Evolutionary conservation across 2,888 invertebrate species (phyloP).

Genomic region (Timandra comae): DNA sequence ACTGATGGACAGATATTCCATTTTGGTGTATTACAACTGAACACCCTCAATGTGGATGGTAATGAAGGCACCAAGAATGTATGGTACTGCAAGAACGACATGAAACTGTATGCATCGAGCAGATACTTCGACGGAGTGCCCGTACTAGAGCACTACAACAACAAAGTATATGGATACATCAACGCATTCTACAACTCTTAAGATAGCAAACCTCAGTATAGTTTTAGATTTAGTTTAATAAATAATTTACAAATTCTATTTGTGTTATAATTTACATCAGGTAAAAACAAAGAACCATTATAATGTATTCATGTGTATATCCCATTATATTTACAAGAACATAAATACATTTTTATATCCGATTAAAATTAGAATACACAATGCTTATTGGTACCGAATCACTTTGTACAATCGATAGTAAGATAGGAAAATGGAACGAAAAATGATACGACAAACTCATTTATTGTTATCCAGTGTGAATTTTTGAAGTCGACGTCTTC

Average conservation of each 20-base stretch:
- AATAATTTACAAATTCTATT: slow-evolving; percentile 23
- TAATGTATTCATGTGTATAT: slow-evolving; percentile 73
- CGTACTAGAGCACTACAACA: slow-evolving; percentile 84
- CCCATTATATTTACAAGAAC: slow-evolving; percentile 74
- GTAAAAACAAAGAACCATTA: slow-evolving; percentile 32
- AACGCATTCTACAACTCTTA: slow-evolving; percentile 87
- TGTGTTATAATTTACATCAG: slow-evolving; percentile 24
- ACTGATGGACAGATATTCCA: slow-evolving; percentile 86
- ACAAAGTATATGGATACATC: slow-evolving; percentile 85
- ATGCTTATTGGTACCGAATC: slow-evolving; percentile 66
- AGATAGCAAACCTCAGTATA: slow-evolving; percentile 23
- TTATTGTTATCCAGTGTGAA: slow-evolving; percentile 68
- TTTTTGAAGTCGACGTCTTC: slow-evolving; percentile 86
- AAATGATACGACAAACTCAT: slow-evolving; percentile 48
- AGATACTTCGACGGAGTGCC: slow-evolving; percentile 81
- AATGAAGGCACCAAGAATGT: slow-evolving; percentile 82
- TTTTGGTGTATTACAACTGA: slow-evolving; percentile 90
- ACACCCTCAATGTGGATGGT: slow-evolving; percentile 82
- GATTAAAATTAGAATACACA: slow-evolving; percentile 60
- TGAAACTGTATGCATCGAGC: slow-evolving; percentile 81
- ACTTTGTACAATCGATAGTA: slow-evolving; percentile 71
- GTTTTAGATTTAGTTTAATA: slow-evolving; percentile 31
- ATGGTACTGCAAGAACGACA: slow-evolving; percentile 83
- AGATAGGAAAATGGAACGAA: slow-evolving; percentile 53
- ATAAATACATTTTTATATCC: slow-evolving; percentile 66